Conservation (phyloP, 2,888 invertebrate genomes). For the Stratiomys singularior region DNA sequence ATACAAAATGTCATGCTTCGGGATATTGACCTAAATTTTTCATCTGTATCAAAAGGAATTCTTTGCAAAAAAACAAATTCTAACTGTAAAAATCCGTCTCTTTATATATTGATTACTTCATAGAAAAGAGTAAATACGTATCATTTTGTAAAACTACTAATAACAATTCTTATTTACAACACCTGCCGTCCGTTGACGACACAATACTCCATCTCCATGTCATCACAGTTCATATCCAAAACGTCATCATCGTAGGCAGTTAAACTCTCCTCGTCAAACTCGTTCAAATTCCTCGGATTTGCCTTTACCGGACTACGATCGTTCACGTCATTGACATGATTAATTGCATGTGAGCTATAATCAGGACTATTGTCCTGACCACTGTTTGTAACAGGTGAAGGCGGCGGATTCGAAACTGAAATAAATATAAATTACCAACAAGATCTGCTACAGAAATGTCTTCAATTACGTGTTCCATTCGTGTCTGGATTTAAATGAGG, state of each 20-base stretch:
- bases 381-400: constrained; percentile 81
- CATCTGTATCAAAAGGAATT: too few species aligned
- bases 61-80: too few species aligned
- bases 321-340: constrained; percentile 60
- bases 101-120: too few species aligned
- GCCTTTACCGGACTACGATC: constrained; percentile 57
- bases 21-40: too few species aligned
- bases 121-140: not conserved
- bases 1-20: too few species aligned
- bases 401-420: constrained; percentile 75
- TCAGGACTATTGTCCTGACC: constrained; percentile 74
- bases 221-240: constrained; percentile 76
- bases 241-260: constrained; percentile 75
- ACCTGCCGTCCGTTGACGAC: not conserved
- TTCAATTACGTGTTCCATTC: constrained; percentile 56
- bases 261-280: constrained; percentile 60
- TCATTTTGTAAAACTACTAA: not conserved
- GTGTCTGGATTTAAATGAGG: constrained; percentile 58
- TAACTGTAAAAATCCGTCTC: too few species aligned
- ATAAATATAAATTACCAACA: constrained; percentile 27
- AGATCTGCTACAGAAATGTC: constrained; percentile 27
- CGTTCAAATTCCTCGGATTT: constrained; percentile 54
- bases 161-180: constrained; percentile 4
- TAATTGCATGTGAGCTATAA: constrained; percentile 68
- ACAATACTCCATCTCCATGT: constrained; percentile 72